Conservation (phyloP, 2,113 vertebrate species). For the Cercocebus atys region DNA sequence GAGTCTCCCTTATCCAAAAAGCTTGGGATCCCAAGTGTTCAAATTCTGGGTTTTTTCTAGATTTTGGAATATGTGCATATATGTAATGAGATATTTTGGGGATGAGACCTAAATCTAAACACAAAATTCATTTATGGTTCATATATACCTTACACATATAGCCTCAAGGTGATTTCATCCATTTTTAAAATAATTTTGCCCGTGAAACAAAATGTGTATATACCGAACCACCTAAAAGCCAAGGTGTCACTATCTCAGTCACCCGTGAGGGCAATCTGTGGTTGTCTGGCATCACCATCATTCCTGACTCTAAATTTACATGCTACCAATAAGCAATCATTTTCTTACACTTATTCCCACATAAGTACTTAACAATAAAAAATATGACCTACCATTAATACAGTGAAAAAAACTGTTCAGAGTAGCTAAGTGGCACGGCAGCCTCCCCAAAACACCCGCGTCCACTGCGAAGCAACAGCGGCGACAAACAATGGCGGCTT, state of each 20-base stretch:
- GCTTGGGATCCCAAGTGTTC: not conserved
- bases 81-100: not conserved
- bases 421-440: not conserved
- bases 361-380: not conserved
- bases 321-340: not conserved
- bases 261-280: not conserved
- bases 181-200: too few relatives aligned
- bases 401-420: not conserved
- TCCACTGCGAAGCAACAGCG: too few relatives aligned
- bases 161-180: not conserved
- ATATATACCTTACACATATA: not conserved
- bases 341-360: not conserved
- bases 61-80: not conserved
- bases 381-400: not conserved
- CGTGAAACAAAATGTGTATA: too few relatives aligned
- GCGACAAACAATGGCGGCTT: rapidly evolving
- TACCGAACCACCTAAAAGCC: too few relatives aligned
- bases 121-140: not conserved
- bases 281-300: not conserved
- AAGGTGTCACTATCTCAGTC: not conserved
- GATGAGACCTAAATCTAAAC: not conserved
- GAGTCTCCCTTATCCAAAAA: not conserved
- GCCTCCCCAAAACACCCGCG: not conserved
- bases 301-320: not conserved
- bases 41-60: not conserved